phyloP scores from a whole-genome alignment of 2,888 invertebrate species.

The Stenurella melanura region DNA sequence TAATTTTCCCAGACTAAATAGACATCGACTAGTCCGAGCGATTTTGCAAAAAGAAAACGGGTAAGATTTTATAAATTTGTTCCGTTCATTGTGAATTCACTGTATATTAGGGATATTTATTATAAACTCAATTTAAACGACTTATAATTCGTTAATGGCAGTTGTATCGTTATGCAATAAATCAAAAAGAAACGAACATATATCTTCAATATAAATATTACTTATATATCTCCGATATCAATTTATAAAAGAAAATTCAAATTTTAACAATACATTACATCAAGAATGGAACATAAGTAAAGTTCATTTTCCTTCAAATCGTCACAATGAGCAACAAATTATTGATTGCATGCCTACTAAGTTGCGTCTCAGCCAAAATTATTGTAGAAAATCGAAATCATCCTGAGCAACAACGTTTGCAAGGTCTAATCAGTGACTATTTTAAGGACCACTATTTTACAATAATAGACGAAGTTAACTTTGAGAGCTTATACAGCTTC shows the following conservation, averaged over 20 bases:
- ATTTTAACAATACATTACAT: background rate
- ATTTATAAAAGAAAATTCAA: background rate
- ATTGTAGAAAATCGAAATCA: background rate
- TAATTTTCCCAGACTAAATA: too few species aligned
- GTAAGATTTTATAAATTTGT: too few species aligned
- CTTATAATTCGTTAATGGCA: too few species aligned
- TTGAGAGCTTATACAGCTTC: background rate
- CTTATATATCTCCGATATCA: background rate
- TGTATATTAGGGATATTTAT: too few species aligned
- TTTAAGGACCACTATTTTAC: background rate
- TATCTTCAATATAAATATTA: background rate
- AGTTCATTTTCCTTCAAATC: background rate
- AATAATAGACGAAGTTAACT: background rate
- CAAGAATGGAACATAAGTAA: too few species aligned
- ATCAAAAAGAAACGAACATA: background rate
- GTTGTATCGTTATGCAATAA: background rate
- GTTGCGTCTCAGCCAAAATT: background rate
- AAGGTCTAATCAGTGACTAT: background rate
- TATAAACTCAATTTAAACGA: too few species aligned
- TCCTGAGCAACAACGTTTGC: background rate
- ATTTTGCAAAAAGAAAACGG: too few species aligned
- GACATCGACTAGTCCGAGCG: too few species aligned
- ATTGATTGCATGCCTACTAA: background rate
- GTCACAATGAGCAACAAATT: background rate
- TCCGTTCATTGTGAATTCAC: too few species aligned